These are phyloP conservation scores for Hydrolagus affinis DNA, from an alignment of 2,113 vertebrate species.

Conservation along the genomic window DNA sequence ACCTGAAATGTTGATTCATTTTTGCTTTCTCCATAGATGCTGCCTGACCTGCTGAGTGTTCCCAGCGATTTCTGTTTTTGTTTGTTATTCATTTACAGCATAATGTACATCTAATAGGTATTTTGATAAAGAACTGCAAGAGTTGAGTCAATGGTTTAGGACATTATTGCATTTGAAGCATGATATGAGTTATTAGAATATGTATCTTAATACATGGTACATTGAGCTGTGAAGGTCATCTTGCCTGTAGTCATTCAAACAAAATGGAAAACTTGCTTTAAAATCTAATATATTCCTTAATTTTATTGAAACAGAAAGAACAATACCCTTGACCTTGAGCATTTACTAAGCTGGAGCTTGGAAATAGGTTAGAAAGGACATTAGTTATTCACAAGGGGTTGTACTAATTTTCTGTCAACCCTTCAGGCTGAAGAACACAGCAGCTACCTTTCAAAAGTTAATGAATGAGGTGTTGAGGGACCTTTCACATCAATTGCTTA, in stretches of 20 bases:
- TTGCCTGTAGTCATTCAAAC: neutral
- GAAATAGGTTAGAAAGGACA: neutral
- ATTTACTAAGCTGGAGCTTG: neutral
- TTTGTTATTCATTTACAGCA: too few relatives aligned
- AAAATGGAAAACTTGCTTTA: neutral
- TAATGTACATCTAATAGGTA: too few relatives aligned
- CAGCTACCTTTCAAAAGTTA: conserved; percentile 4
- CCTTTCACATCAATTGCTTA: neutral
- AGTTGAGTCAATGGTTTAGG: neutral
- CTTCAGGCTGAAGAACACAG: neutral
- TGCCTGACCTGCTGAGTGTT: too few relatives aligned
- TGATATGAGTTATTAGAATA: conserved; percentile 2
- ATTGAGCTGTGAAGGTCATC: neutral
- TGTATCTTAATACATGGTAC: neutral
- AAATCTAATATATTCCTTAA: neutral
- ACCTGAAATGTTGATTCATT: too few relatives aligned
- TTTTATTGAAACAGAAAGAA: neutral
- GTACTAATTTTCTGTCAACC: conserved; percentile 1
- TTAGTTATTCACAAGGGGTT: neutral
- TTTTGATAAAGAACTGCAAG: neutral
- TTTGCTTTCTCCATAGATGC: too few relatives aligned
- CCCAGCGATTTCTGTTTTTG: too few relatives aligned
- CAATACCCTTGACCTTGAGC: neutral
- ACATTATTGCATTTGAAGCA: neutral
- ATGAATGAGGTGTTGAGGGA: neutral